Percentiles rank a stretch among this genome's conserved stretches.
Conservation (phyloP, 2,113 vertebrate species). For the Paramisgurnus dabryanus region DNA sequence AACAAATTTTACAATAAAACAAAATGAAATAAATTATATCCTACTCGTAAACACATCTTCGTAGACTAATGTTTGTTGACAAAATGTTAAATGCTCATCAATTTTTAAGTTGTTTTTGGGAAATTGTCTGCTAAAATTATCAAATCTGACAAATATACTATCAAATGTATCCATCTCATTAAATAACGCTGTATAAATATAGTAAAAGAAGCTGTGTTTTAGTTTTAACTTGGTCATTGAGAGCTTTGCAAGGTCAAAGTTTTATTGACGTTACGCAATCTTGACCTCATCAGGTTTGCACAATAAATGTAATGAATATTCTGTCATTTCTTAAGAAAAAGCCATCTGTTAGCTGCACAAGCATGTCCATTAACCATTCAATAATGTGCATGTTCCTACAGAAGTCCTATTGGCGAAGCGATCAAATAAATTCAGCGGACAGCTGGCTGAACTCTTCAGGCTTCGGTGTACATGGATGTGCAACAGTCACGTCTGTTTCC, state of each 20-base stretch:
- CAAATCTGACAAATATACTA: too few species aligned
- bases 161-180: too few species aligned
- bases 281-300: neutral
- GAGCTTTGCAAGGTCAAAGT: neutral
- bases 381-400: slow-evolving; percentile 17
- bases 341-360: neutral
- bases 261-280: neutral
- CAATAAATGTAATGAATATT: neutral
- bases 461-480: neutral
- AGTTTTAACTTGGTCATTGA: neutral
- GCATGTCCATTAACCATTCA: neutral
- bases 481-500: neutral
- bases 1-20: too few species aligned
- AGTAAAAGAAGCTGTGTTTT: too few species aligned
- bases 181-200: too few species aligned
- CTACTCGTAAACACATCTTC: too few species aligned
- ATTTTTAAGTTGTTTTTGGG: too few species aligned
- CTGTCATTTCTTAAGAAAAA: slow-evolving; percentile 2
- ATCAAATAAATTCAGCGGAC: neutral
- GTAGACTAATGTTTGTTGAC: too few species aligned
- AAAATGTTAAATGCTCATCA: too few species aligned
- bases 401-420: neutral
- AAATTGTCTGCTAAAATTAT: too few species aligned
- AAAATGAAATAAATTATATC: too few species aligned
- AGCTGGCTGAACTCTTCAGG: neutral